These are phyloP conservation scores for Ceratothoa steindachneri DNA, from an alignment of 2,888 invertebrate species.

Conservation along the genomic window DNA sequence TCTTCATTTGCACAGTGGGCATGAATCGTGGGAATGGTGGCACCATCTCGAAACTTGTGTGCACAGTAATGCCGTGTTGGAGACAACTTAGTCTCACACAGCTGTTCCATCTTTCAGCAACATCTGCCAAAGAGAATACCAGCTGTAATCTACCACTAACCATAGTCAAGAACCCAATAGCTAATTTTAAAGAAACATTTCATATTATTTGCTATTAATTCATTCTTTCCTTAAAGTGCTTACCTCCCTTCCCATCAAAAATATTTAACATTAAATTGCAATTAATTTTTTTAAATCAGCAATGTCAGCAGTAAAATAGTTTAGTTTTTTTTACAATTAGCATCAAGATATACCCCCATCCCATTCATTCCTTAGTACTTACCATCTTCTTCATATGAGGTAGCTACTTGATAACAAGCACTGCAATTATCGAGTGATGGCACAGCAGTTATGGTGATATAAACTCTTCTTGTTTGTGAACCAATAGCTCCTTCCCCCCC, in stretches of 20 bases:
- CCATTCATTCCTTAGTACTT: no score
- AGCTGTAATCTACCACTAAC: background rate
- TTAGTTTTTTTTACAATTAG: no score
- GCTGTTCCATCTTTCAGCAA: constrained; percentile 58
- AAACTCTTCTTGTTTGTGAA: constrained; percentile 56
- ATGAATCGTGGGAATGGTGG: constrained; percentile 73
- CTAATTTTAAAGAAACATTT: background rate
- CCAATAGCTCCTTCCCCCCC: constrained; percentile 37
- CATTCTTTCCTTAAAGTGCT: no score
- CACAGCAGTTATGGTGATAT: constrained; percentile 65
- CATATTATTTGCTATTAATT: background rate
- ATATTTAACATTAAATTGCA: no score
- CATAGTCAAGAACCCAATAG: background rate
- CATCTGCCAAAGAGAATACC: constrained; percentile 54
- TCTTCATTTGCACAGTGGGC: constrained; percentile 55
- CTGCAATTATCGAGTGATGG: constrained; percentile 64
- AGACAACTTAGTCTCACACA: constrained; percentile 70
- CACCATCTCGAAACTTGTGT: constrained; percentile 86
- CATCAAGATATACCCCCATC: no score
- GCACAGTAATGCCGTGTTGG: constrained; percentile 84
- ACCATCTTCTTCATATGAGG: constrained; percentile 55
- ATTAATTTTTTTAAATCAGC: no score
- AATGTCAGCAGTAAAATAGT: no score
- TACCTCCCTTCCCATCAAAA: no score
- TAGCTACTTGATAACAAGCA: constrained; percentile 57